Base-by-base conservation (phyloP, 92 coral and sea anemone species). In the Bergia sp. region DNA sequence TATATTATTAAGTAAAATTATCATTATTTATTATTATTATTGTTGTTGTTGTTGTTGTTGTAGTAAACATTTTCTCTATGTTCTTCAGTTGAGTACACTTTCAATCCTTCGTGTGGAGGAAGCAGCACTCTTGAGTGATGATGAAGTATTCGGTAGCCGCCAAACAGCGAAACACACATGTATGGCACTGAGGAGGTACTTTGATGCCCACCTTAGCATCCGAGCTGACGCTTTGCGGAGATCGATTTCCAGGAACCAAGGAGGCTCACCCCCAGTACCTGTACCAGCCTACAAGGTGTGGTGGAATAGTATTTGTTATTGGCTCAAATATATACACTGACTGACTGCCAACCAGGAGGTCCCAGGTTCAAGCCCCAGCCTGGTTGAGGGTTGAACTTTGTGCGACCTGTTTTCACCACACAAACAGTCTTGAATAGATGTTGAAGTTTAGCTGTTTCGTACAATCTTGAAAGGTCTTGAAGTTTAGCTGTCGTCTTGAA, bases 241-340 rank as follows among this genome's bases (percentile, higher is more conserved):
- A 85, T 86, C 94, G 13, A 82, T 93, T 65, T 96, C 99, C 41
- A 91, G 99, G 53, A 84, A 92, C 58, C 90, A 84, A 71, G 99
- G 98, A 0, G 92, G 95, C 1, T 79, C 95, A 0, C 99, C 98
- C 18, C 99, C 97, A 0, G 92, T 94, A 4, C 97, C 96, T 5
- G 93, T 94, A 10, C 99, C 97, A 23, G 99, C 98, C 37, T 95
- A 97, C 86, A 97, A 97, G 98, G 99, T 97, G 76, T n/a, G 58
- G 21, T n/a, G 11, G 36, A 76, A 69, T 53, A 13, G 13, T 38
- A 2, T n/a, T 49, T 55, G 44, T 11, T 7, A 16, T 18, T 21
- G 43, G 16, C 64, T 29, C 29, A 29, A 29, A 29, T 29, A 29
- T 29, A 29, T 29, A 29, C 29, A 29, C 29, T 29, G 29, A 29